Evolutionary conservation across 64 coral and sea anemone genomes (phyloP).

Genomic region (Actinia equina): DNA sequence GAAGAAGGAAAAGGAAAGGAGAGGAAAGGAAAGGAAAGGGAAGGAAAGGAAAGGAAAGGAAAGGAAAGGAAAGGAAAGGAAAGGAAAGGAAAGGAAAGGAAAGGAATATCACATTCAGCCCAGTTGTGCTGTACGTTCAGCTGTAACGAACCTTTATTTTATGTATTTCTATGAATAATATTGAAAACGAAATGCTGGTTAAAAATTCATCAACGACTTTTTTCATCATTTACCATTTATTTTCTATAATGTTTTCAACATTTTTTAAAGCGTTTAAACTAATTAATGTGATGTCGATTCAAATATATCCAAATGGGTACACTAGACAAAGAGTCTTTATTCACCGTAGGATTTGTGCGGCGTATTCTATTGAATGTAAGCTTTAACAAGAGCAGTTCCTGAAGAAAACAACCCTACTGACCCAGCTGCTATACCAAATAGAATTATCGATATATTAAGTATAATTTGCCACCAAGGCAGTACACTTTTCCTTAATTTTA

Average conservation of each 20-base stretch:
- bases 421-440: constrained; percentile 21
- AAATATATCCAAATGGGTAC: too few species aligned
- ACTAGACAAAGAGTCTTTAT: not conserved
- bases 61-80: not conserved
- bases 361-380: not conserved
- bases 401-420: not conserved
- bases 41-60: not conserved
- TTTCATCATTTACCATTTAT: too few species aligned
- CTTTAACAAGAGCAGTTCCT: constrained; percentile 7
- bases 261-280: too few species aligned
- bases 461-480: not conserved
- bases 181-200: too few species aligned
- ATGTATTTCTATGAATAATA: too few species aligned
- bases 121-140: too few species aligned
- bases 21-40: not conserved
- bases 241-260: too few species aligned
- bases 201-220: too few species aligned
- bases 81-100: not conserved
- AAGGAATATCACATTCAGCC: too few species aligned
- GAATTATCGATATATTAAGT: constrained; percentile 7
- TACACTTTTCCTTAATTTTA: constrained; percentile 1
- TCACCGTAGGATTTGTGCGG: not conserved
- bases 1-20: not conserved
- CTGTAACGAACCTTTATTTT: too few species aligned
- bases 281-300: too few species aligned